phyloP scores from a whole-genome alignment of 2,888 invertebrate species.

The Drosophila putrida region DNA sequence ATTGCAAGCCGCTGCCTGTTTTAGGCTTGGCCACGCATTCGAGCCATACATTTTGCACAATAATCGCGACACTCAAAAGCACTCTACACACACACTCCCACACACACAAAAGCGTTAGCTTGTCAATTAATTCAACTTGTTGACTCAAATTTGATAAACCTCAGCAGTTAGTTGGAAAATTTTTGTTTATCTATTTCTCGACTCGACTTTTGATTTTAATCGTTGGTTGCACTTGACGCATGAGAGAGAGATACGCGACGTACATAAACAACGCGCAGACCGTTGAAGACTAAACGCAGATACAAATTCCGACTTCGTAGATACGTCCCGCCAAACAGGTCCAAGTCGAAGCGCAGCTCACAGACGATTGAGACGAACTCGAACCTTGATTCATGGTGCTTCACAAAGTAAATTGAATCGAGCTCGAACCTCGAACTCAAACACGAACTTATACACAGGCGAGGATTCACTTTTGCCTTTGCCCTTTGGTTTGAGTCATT shows the following conservation, averaged over 20 bases:
- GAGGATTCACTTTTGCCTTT: no score
- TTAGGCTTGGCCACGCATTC: slow-evolving; percentile 63
- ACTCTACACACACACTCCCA: slow-evolving; percentile 8
- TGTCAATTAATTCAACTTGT: slow-evolving; percentile 37
- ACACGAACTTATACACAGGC: slow-evolving; percentile 38
- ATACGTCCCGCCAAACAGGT: slow-evolving; percentile 24
- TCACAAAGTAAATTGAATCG: slow-evolving; percentile 5
- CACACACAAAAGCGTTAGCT: slow-evolving; percentile 23
- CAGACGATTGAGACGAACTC: slow-evolving; percentile 45
- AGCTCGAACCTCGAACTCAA: slow-evolving; percentile 50
- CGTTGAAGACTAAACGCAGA: slow-evolving; percentile 66
- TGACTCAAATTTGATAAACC: slow-evolving; percentile 16
- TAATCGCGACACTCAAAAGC: slow-evolving; percentile 2
- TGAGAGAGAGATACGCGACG: slow-evolving; percentile 30
- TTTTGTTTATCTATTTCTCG: slow-evolving; percentile 14
- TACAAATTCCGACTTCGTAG: slow-evolving; percentile 18
- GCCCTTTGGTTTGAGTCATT: slow-evolving; percentile 48
- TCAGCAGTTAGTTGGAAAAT: slow-evolving; percentile 21
- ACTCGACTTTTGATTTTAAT: slow-evolving; percentile 17
- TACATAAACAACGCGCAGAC: slow-evolving; percentile 66
- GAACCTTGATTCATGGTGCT: slow-evolving; percentile 38
- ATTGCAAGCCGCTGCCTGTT: slow-evolving; percentile 57
- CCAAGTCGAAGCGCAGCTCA: slow-evolving; percentile 67
- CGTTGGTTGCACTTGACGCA: slow-evolving; percentile 23
- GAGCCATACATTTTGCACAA: slow-evolving; percentile 44